phyloP scores from a whole-genome alignment of 2,797 vertebrate genomes.

The Gymnothorax reevesii region DNA sequence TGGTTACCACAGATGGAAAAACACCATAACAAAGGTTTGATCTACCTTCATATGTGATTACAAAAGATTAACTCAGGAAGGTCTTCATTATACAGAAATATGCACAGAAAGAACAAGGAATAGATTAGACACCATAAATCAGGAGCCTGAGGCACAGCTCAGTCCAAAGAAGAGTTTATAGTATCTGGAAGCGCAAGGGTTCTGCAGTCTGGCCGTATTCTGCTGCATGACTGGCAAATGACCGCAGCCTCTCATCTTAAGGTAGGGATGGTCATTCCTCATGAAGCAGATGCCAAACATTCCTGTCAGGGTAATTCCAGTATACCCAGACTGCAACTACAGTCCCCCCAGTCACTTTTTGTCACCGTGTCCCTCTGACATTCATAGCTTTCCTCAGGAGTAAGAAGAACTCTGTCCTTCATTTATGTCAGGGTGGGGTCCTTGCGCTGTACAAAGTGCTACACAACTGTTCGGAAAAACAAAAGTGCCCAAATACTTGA shows the following conservation, averaged over 20 bases:
- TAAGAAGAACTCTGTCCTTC: background rate
- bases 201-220: background rate
- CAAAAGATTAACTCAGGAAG: conserved; percentile 45
- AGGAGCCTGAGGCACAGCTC: background rate
- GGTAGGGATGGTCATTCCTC: background rate
- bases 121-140: background rate
- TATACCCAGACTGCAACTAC: background rate
- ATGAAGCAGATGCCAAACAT: background rate
- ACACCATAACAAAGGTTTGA: conserved; percentile 75
- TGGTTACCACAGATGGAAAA: conserved; percentile 46
- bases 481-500: background rate
- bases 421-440: background rate
- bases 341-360: background rate
- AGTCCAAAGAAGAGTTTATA: background rate
- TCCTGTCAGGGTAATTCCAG: background rate
- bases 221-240: background rate
- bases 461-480: background rate
- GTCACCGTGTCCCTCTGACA: background rate
- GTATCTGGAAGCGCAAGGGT: background rate
- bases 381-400: background rate
- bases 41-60: conserved; percentile 46
- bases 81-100: conserved; percentile 35
- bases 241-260: too few relatives aligned
- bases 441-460: background rate
- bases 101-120: background rate